Percentiles rank a stretch among this genome's conserved stretches.
phyloP scores from a whole-genome alignment of 2,888 invertebrate genomes.

The Campaea margaritaria region DNA sequence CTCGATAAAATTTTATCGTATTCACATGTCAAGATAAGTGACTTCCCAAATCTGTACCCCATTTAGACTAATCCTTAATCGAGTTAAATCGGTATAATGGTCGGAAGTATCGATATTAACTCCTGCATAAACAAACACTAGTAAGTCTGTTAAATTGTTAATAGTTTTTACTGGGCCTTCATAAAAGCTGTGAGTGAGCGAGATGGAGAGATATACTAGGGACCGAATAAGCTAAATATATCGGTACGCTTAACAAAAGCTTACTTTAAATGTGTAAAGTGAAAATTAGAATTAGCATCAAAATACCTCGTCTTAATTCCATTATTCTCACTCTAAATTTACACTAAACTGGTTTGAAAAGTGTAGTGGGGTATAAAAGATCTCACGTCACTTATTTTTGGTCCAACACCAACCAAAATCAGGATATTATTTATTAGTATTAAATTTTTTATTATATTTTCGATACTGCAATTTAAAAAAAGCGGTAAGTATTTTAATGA shows the following conservation, averaged over 20 bases:
- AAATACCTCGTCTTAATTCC: too few relatives aligned
- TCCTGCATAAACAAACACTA: slow-evolving; percentile 57
- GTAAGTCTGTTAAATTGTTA: slow-evolving; percentile 52
- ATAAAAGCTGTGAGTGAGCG: slow-evolving; percentile 23
- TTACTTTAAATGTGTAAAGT: too few relatives aligned
- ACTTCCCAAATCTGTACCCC: slow-evolving; percentile 25
- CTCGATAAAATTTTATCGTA: slow-evolving; percentile 55
- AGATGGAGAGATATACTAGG: slow-evolving; percentile 19
- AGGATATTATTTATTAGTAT: too few relatives aligned
- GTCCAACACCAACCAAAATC: too few relatives aligned
- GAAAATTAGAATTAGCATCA: too few relatives aligned
- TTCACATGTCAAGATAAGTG: slow-evolving; percentile 49
- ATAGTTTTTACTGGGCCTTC: slow-evolving; percentile 62
- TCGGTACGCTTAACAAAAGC: background rate
- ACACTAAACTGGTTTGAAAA: too few relatives aligned
- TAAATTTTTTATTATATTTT: too few relatives aligned
- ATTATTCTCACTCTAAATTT: too few relatives aligned
- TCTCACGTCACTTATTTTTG: too few relatives aligned
- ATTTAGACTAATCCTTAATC: slow-evolving; percentile 46
- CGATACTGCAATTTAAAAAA: too few relatives aligned
- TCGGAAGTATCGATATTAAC: slow-evolving; percentile 44
- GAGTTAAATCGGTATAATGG: slow-evolving; percentile 49
- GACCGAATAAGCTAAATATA: slow-evolving; percentile 7
- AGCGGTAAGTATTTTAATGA: too few relatives aligned
- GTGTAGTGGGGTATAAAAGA: too few relatives aligned